These are phyloP conservation scores for Glareola pratincola DNA, from an alignment of 2,113 vertebrate species.

Conservation along the genomic window DNA sequence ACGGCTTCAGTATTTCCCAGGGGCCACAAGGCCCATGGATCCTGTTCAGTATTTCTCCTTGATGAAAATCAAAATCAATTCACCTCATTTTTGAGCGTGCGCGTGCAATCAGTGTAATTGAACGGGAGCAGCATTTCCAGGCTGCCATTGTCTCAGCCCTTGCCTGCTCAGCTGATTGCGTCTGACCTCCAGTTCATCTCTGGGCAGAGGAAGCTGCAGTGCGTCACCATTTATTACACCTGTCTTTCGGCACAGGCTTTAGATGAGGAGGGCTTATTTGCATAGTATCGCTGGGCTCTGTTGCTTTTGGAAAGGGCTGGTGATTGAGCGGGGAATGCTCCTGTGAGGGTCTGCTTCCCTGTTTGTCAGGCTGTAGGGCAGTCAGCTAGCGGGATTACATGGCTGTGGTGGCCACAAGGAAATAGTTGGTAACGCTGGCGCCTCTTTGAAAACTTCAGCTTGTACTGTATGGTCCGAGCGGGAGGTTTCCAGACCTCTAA, in stretches of 20 bases:
- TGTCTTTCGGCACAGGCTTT: not conserved
- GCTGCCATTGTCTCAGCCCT: not conserved
- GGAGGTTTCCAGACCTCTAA: not conserved
- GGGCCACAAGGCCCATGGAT: not conserved
- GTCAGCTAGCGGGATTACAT: not conserved
- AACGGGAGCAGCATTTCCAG: not conserved
- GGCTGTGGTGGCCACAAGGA: not conserved
- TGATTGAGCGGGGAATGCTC: not conserved
- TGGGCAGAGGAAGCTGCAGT: not conserved
- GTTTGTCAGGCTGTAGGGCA: not conserved
- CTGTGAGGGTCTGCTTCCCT: not conserved
- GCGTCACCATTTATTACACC: not conserved
- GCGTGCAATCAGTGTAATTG: not conserved
- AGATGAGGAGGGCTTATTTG: not conserved
- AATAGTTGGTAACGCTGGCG: fast-evolving
- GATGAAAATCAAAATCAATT: constrained; percentile 13
- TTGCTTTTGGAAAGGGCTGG: not conserved
- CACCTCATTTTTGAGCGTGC: not conserved
- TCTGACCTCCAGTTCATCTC: not conserved
- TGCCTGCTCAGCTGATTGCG: not conserved
- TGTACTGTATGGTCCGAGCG: not conserved
- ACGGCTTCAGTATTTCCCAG: not conserved
- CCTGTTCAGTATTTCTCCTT: not conserved
- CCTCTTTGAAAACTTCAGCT: not conserved
- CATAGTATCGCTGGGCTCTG: fast-evolving